Evolutionary conservation across 1,140 invertebrate genomes (phyloP), one percentile per base, ranked within the genome.

Genomic region (Aphelinus atriplicis): DNA sequence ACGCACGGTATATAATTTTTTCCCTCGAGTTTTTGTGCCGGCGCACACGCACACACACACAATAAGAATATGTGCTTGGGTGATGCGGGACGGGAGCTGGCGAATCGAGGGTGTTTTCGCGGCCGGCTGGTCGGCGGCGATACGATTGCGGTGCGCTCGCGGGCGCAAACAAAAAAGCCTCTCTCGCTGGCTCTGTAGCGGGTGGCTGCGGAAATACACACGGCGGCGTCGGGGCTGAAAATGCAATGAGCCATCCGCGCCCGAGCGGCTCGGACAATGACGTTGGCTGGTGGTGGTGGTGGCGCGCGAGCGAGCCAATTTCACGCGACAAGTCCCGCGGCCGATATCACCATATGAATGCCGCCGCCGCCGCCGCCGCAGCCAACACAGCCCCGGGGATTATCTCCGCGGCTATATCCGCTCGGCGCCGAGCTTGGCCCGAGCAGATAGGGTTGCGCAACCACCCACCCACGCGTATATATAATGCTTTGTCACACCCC

Each of bases 331-430:
- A 87, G 86, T 88, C 83, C 84, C 82, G 79, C 81, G 62, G 26
- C 26, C 26, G 26, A 26, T 83, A 88, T 88, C 87, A 88, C 86
- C 87, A 88, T 88, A 88, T 88, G 86, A 88, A 88, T 88, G 81
- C 86, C 45, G 58, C 78, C 67, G 51, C 51, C 4, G 51, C 51
- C 9, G 4, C 9, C 4, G 51, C 51, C 9, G 51, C 9, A 9
- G 51, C 4, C 86, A 87, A 87, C 87, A 26, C 26, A 80, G 86
- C 81, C 80, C 78, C 77, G 79, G 80, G 86, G 87, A 88, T 88
- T 87, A 88, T 86, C 86, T 84, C 82, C 86, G 80, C 79, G 80
- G 82, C 82, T 82, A 86, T 86, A 86, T 83, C 84, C 62, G 4
- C 51, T 53, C 26, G 26, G 4, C 51, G 4, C 85, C 79, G 86